Base-by-base conservation (phyloP, 2,797 vertebrate species). In the Typhlichthys eigenmanni region DNA sequence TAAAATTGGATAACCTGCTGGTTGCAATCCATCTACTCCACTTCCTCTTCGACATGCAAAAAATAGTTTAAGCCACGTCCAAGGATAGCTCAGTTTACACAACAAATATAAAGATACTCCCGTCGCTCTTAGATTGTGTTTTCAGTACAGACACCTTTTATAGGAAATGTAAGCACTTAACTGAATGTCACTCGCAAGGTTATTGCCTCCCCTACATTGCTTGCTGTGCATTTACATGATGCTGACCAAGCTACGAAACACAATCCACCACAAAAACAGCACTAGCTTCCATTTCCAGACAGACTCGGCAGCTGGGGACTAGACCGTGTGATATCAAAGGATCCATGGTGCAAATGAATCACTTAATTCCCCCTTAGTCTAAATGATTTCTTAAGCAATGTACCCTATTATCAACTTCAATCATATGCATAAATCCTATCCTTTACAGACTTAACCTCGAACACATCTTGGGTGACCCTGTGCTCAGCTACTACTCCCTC, bases 221-320 rank as follows among this genome's bases (percentile, higher is more conserved):
- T 89, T 84, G 88, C 86, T 81, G 79, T 75, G 86, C 88, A 90
- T 90, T 90, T 87, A 83, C 85, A 89, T 78, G 87, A 72, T 91
- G 90, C 91, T 93, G 92, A 92, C 91, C 89, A 86, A 89, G 91
- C 89, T 83, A 58, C 4, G 89, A 91, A 92, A 93, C 89, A 90
- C 86, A 91, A 91, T 92, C 86, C 75, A 88, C 83, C 84, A 68
- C 69, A 70, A 59, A 80, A 75, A 53, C 51, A 67, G 64, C 54
- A 17, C 77, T 56, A 60, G 72, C 79, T 88, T 84, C 85, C 87
- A 80, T 86, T 90, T 90, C 72, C 79, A 84, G 85, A 62, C 86
- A 57, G 68, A 71, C 78, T 70, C 71, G 60, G 13, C 72, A 65
- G 50, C 76, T 19, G 17, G 80, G 75, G 80, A 84, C 86, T 62